These are phyloP conservation scores for Chouioia cunea DNA, from an alignment of 2,888 invertebrate species.

Conservation along the genomic window DNA sequence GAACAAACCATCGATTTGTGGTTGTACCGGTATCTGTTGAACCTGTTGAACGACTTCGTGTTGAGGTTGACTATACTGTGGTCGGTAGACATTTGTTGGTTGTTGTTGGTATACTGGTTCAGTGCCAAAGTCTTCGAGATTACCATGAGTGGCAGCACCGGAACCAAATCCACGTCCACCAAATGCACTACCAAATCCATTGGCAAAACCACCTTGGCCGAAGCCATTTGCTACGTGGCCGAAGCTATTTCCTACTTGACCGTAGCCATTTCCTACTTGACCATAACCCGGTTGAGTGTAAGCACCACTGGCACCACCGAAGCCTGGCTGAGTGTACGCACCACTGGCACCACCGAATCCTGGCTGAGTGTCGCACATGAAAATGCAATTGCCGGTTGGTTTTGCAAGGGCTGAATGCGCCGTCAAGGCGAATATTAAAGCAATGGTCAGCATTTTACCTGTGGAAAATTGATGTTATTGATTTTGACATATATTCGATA, in stretches of 20 bases:
- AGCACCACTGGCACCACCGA: background rate
- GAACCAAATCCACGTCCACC: too few relatives aligned
- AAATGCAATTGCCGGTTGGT: background rate
- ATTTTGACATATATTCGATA: background rate
- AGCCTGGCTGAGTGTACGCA: conserved; percentile 3
- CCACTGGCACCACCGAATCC: background rate
- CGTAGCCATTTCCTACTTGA: too few relatives aligned
- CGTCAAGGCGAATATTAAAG: background rate
- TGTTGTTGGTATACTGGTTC: too few relatives aligned
- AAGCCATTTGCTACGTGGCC: too few relatives aligned
- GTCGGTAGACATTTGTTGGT: background rate
- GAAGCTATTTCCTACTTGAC: too few relatives aligned
- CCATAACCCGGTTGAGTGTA: background rate
- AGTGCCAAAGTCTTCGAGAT: background rate
- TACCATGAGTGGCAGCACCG: background rate
- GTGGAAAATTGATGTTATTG: background rate
- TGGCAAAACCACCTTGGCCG: background rate
- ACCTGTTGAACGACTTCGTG: background rate
- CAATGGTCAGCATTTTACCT: background rate
- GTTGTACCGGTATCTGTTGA: background rate
- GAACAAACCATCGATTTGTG: conserved; percentile 25
- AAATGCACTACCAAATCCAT: too few relatives aligned
- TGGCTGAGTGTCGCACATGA: conserved; percentile 13
- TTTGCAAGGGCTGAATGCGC: background rate
- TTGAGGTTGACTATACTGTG: background rate